Conservation (phyloP, 2,797 vertebrate genomes). For the Coendou prehensilis region DNA sequence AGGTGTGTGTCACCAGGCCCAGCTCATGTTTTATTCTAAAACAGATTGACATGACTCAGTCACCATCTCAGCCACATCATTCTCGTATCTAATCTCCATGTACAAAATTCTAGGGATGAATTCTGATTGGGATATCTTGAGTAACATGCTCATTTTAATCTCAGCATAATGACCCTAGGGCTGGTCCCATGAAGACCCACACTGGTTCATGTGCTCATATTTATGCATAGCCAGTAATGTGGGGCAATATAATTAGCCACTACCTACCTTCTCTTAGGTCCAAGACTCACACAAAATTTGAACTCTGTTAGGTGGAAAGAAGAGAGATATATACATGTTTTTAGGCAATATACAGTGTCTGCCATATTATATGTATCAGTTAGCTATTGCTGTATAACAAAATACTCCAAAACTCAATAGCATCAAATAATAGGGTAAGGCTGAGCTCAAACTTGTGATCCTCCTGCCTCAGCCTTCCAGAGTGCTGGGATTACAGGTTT, state of each 20-base stretch:
- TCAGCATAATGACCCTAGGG: background rate
- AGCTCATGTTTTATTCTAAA: background rate
- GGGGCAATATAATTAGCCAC: background rate
- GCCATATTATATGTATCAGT: background rate
- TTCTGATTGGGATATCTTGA: background rate
- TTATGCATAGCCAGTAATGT: background rate
- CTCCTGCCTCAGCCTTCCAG: background rate
- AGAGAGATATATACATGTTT: background rate
- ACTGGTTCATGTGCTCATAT: background rate
- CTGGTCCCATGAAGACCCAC: background rate
- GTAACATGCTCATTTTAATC: background rate
- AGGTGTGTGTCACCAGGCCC: rapidly evolving
- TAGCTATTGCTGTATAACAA: conserved; percentile 6
- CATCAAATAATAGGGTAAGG: background rate
- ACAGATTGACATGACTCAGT: background rate
- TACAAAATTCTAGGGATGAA: background rate
- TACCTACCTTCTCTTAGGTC: background rate
- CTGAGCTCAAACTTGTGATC: background rate
- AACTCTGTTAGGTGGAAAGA: conserved; percentile 1
- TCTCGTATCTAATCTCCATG: background rate
- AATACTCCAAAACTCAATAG: background rate
- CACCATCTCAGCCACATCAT: background rate
- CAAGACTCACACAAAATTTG: conserved; percentile 11
- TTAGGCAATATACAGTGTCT: background rate
- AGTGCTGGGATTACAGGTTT: background rate